A percentile compares a stretch with the other conserved stretches of the same genome.
These are phyloP conservation scores for Stictonetta naevosa DNA, from an alignment of 2,113 vertebrate genomes.

Conservation along the genomic window DNA sequence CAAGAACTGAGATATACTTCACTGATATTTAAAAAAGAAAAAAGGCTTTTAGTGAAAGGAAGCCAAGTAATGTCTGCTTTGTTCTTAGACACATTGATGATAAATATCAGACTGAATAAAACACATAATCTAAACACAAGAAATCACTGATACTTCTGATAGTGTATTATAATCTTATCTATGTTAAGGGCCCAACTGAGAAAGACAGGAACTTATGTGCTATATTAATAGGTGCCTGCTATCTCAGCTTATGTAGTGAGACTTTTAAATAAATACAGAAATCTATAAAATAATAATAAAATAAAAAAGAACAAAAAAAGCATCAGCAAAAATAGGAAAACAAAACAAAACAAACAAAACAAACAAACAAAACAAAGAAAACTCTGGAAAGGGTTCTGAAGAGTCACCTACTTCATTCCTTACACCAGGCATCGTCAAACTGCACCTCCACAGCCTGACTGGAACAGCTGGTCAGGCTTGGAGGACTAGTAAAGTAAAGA, in stretches of 20 bases:
- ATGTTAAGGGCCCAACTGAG: neutral
- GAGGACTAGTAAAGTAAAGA: too few relatives aligned
- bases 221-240: neutral
- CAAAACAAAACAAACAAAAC: too few relatives aligned
- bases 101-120: slow-evolving; percentile 62
- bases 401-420: neutral
- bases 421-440: neutral
- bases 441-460: neutral
- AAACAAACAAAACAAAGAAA: too few relatives aligned
- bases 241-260: neutral
- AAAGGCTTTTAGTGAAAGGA: slow-evolving; percentile 53
- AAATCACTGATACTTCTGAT: slow-evolving; percentile 22
- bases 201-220: neutral
- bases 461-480: neutral
- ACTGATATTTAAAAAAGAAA: slow-evolving; percentile 42
- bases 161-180: slow-evolving; percentile 8
- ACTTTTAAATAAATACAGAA: neutral
- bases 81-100: slow-evolving; percentile 42
- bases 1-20: slow-evolving; percentile 49
- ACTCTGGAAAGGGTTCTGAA: neutral
- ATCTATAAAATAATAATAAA: neutral
- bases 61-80: slow-evolving; percentile 62
- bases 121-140: slow-evolving; percentile 21
- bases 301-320: neutral
- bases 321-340: neutral